Evolutionary conservation across 2,797 vertebrate species (phyloP), one percentile per base, ranked within the genome.

Genomic region (Xenentodon cancila): DNA sequence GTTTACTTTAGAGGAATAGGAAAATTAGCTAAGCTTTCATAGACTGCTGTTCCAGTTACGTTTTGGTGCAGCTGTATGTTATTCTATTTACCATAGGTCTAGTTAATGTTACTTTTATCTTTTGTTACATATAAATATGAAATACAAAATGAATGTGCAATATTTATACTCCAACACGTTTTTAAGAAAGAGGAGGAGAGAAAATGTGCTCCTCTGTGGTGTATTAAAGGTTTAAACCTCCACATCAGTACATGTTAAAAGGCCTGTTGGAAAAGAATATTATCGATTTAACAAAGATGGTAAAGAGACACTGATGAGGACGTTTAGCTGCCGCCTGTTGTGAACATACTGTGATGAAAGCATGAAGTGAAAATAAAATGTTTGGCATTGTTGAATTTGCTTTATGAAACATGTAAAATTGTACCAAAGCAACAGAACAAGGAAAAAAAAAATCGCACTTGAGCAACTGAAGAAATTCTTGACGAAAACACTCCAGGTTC

Each of bases 71-170:
- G 63, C 60, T 66, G 45, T 57, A 62, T 65, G 59, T 75, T 71
- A 40, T 52, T 45, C 27, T 67, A 66, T 77, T 56, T 46, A 46
- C 68, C 50, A 58, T 82, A 80, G 66, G 16, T 83, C 47, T 69
- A 75, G 76, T 71, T 67, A 73, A 51, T 66, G 74, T 78, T 73
- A 60, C 55, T 68, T 80, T 80, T 45, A 43, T 71, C 27, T 55
- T 52, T 55, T 65, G 57, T 70, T 79, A 75, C 32, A 21, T 75
- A 59, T 68, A 57, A 87, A 84, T 80, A 91, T 77, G 64, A 85
- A 75, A 66, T 84, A 68, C 82, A 67, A 85, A 79, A 82, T 88
- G 87, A 91, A 89, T 88, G 77, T 85, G 89, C 75, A 87, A 89
- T 91, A 92, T 90, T 82, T 89, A 83, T 81, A 86, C 57, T 75